phyloP scores from a whole-genome alignment of 2,888 invertebrate genomes.

The Actias luna region DNA sequence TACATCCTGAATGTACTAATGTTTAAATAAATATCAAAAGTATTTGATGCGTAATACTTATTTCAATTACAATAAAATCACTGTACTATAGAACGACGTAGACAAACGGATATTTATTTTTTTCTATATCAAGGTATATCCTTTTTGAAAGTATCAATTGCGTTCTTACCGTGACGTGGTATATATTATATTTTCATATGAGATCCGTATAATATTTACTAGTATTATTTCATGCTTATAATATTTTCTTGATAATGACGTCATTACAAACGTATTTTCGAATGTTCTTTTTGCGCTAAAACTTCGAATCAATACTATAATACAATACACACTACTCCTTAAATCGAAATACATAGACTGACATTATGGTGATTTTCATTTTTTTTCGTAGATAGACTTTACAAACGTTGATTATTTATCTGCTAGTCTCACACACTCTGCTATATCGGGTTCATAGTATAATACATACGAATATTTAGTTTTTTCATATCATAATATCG shows the following conservation, averaged over 20 bases:
- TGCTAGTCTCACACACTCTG: no score
- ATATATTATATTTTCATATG: neutral
- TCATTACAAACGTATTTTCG: neutral
- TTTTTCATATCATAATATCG: no score
- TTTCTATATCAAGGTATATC: constrained; percentile 1
- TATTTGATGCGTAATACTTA: neutral
- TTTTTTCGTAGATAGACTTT: no score
- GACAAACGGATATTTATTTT: constrained; percentile 4
- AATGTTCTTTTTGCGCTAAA: neutral
- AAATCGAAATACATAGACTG: no score
- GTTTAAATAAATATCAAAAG: neutral
- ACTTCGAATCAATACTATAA: neutral
- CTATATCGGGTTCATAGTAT: no score
- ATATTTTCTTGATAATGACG: neutral
- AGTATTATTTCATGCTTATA: neutral
- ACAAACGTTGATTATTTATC: no score
- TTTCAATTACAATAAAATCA: neutral
- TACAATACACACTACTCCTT: no score
- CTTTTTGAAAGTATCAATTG: constrained; percentile 3
- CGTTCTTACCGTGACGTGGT: neutral
- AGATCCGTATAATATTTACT: neutral
- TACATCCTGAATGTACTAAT: neutral
- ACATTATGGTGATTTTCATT: no score
- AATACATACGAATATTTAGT: no score
- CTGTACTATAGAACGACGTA: neutral